phyloP scores from a whole-genome alignment of 2,113 vertebrate species.

The Himantopus leucocephalus region DNA sequence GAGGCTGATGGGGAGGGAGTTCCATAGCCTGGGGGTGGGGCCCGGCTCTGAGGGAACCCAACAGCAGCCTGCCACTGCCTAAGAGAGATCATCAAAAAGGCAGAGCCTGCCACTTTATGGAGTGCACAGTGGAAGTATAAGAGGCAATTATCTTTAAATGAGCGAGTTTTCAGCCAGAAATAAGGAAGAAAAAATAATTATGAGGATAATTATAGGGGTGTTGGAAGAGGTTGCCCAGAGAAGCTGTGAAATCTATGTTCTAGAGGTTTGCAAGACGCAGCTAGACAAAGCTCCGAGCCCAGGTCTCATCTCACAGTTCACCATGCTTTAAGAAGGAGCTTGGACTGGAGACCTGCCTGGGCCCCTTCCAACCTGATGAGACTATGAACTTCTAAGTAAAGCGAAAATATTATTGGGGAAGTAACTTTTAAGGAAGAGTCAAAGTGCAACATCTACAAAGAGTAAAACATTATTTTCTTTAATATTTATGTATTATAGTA shows the following conservation, averaged over 20 bases:
- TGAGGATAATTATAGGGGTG: neutral
- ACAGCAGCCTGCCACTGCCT: neutral
- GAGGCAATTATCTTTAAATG: rapidly evolving
- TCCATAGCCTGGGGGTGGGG: neutral
- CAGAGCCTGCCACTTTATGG: neutral
- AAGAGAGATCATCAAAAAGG: neutral
- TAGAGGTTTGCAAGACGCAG: neutral
- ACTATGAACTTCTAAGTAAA: neutral
- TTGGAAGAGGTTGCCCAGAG: neutral
- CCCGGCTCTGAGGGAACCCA: neutral
- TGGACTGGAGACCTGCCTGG: neutral
- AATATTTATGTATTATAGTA: neutral
- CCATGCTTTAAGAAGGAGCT: neutral
- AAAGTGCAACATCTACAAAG: neutral
- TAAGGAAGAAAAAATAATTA: neutral
- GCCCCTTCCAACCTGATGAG: neutral
- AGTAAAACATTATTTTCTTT: neutral
- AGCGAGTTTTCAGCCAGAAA: neutral
- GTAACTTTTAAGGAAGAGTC: neutral
- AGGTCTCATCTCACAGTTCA: neutral
- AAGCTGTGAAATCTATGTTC: neutral
- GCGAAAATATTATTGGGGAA: neutral
- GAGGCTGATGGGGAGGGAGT: neutral
- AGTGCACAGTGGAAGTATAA: neutral
- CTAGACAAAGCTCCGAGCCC: neutral